Evolutionary conservation across 2,113 vertebrate species (phyloP).

Genomic region (Cisticola juncidis): DNA sequence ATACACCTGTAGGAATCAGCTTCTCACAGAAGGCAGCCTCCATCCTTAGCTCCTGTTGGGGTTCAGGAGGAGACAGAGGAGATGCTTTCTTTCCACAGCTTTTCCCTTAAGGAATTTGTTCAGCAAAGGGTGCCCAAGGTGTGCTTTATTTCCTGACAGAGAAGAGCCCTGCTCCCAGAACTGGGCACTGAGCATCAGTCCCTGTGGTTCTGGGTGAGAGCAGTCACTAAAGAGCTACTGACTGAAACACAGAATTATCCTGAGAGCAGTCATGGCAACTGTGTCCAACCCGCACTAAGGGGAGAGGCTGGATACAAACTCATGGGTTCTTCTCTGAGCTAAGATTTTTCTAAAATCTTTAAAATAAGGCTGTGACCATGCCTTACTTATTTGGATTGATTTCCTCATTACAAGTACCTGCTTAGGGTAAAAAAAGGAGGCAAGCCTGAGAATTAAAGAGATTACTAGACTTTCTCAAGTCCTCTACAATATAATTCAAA

Average conservation of each 20-base stretch:
- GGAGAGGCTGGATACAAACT: background rate
- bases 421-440: background rate
- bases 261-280: background rate
- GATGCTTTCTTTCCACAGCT: background rate
- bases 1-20: background rate
- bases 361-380: background rate
- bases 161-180: background rate
- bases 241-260: background rate
- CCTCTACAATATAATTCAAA: background rate
- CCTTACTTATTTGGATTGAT: background rate
- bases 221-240: background rate
- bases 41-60: background rate
- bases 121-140: background rate
- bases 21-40: background rate
- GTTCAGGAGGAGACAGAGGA: background rate
- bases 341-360: background rate
- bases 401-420: background rate
- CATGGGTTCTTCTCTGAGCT: background rate
- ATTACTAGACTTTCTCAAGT: background rate
- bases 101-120: background rate
- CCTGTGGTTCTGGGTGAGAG: background rate
- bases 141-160: background rate
- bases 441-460: background rate
- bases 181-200: background rate
- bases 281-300: fast-evolving